phyloP scores from a whole-genome alignment of 2,797 vertebrate genomes.

The Tenualosa thibaudeaui region DNA sequence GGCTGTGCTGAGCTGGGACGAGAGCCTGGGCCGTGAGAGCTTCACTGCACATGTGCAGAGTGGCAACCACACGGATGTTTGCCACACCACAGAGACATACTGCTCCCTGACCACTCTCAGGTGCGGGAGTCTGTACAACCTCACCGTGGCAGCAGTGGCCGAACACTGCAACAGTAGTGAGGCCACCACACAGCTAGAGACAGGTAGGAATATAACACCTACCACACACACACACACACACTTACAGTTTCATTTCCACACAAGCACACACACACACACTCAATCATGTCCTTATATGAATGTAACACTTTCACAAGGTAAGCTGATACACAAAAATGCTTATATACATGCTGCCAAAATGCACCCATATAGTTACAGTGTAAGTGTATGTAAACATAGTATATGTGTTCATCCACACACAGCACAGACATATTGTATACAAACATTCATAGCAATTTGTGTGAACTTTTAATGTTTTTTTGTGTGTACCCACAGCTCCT shows the following conservation, averaged over 20 bases:
- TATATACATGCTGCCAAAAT: neutral
- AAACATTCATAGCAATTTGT: neutral
- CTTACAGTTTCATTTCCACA: neutral
- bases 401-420: neutral
- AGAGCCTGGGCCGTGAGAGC: conserved; percentile 60
- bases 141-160: conserved; percentile 62
- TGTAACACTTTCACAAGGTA: neutral
- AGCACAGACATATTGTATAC: neutral
- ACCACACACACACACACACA: neutral
- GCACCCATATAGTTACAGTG: too few relatives aligned
- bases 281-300: neutral
- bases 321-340: neutral
- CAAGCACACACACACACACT: neutral
- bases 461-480: conserved; percentile 8
- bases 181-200: conserved; percentile 56
- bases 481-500: conserved; percentile 63
- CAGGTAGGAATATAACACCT: conserved; percentile 57
- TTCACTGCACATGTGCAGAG: conserved; percentile 54
- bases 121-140: conserved; percentile 67
- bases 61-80: conserved; percentile 49
- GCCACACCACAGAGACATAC: conserved; percentile 56
- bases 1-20: conserved; percentile 67
- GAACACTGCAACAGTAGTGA: conserved; percentile 71
- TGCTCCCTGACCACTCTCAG: conserved; percentile 62
- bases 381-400: neutral